Conservation (phyloP, 2,113 vertebrate genomes). For the Pteropus alecto region DNA sequence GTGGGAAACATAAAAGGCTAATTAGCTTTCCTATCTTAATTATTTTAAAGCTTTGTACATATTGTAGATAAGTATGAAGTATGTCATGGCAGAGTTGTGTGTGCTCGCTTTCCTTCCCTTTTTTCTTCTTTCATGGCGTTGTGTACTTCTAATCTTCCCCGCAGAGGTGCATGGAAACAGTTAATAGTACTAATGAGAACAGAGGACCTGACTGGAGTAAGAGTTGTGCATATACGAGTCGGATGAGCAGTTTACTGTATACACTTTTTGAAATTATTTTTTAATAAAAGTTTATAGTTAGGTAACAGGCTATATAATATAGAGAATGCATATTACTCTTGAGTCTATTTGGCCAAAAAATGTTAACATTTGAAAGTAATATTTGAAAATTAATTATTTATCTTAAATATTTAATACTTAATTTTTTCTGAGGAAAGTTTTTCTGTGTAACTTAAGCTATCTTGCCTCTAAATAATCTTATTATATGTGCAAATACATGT, state of each 20-base stretch:
- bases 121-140: background rate
- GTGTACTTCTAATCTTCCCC: background rate
- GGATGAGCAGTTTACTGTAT: background rate
- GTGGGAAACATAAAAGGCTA: background rate
- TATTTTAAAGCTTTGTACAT: background rate
- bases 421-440: conserved; percentile 31
- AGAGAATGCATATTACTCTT: conserved; percentile 42
- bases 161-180: background rate
- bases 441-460: background rate
- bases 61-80: background rate
- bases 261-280: conserved; percentile 6
- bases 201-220: background rate
- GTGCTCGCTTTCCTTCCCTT: background rate
- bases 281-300: background rate
- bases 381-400: conserved; percentile 9
- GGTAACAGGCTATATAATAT: background rate
- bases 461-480: background rate
- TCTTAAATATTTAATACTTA: conserved; percentile 23
- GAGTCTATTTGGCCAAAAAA: background rate
- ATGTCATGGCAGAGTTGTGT: background rate
- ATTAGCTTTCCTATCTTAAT: background rate
- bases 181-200: background rate
- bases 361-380: background rate
- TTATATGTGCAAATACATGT: background rate
- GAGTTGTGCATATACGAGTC: background rate